These are phyloP conservation scores for Mylabris phalerata DNA, from an alignment of 1,140 invertebrate genomes.

Conservation along the genomic window DNA sequence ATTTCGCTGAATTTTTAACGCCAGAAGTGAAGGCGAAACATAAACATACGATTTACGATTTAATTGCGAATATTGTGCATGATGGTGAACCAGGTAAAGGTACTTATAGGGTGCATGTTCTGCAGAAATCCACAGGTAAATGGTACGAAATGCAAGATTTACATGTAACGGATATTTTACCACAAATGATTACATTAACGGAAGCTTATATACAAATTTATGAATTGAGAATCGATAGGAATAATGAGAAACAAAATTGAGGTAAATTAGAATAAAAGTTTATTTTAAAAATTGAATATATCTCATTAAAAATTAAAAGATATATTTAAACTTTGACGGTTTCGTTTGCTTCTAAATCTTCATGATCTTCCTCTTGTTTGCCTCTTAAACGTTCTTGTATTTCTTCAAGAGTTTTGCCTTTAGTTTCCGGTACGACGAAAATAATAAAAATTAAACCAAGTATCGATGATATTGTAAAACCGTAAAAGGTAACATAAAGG, in stretches of 20 bases:
- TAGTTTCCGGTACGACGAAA: constrained; percentile 69
- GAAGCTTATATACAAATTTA: constrained; percentile 96
- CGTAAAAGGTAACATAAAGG: constrained; percentile 65
- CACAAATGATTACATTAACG: constrained; percentile 98
- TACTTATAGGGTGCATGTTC: constrained; percentile 91
- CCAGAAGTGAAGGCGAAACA: constrained; percentile 74
- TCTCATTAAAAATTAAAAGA: no score
- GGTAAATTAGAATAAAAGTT: no score
- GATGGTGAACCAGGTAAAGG: constrained; percentile 93
- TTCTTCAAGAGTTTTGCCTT: constrained; percentile 64
- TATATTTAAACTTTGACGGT: no score
- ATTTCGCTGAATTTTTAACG: constrained; percentile 93
- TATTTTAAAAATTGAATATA: no score
- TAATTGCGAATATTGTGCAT: constrained; percentile 97
- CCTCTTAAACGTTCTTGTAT: constrained; percentile 33
- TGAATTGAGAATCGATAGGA: constrained; percentile 44
- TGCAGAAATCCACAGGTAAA: constrained; percentile 85
- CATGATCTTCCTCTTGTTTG: neutral
- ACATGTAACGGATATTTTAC: constrained; percentile 95
- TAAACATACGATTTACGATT: constrained; percentile 82
- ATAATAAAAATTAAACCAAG: constrained; percentile 57
- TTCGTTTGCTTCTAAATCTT: no score
- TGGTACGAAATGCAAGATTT: constrained; percentile 98
- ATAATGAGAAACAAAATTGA: no score
- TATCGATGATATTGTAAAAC: constrained; percentile 62